Evolutionary conservation across 2,113 vertebrate species (phyloP), one percentile per base, ranked within the genome.

Genomic region (Datnioides undecimradiatus): DNA sequence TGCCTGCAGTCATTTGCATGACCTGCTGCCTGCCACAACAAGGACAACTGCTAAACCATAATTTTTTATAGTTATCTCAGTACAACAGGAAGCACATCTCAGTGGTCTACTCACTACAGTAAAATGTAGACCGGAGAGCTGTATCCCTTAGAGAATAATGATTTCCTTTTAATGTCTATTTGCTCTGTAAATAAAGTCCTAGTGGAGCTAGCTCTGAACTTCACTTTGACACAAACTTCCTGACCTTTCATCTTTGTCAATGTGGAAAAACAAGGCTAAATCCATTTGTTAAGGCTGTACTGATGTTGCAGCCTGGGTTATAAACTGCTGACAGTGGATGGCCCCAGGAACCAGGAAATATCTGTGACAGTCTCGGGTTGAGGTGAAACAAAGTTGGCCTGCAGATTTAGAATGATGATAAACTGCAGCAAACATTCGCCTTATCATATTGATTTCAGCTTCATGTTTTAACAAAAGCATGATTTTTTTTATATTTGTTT

Each of bases 331-430:
- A 84, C 67, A 16, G 33, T 7, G 67, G 34, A 45, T 49, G 10
- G 21, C 41, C 51, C 16, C 87, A 85, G 83, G 82, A 88, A 92
- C 69, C 59, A 76, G 87, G 85, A 91, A 88, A 65, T 72, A 34
- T 77, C 73, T 85, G 72, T 16, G 29, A 38, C 51, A 6, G 29
- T 33, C 16, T 48, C 6, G 10, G 49, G 31, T 48, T 17, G 13
- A 57, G 29, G 52, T 36, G 41, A 65, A 65, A 40, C 76, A 48
- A n/a, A 76, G 49, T n/a, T 52, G 33, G 48, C 36, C 12, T 0
- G 2, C 59, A 25, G 33, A 67, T 11, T 31, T 17, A 34, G 29
- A 81, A 67, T 63, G 66, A 66, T n/a, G 60, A 55, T 51, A 8
- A 64, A 43, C 29, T 33, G 48, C 12, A 1, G 19, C 33, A 43